phyloP scores from a whole-genome alignment of 2,113 vertebrate species.

The Anseranas semipalmata region DNA sequence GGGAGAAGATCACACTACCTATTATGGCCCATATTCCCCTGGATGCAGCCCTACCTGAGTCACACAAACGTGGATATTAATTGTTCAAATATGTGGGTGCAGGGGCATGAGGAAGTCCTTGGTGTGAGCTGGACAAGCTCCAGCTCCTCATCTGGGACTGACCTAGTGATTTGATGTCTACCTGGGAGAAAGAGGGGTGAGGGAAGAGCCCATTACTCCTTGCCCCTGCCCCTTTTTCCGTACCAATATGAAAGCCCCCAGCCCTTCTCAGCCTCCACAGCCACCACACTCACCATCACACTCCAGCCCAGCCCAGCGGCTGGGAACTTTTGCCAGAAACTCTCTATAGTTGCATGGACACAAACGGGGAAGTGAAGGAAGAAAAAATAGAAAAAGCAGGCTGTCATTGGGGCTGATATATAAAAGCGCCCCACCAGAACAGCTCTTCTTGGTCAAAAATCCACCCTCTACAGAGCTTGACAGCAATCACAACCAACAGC shows the following conservation, averaged over 20 bases:
- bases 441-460: not conserved
- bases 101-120: not conserved
- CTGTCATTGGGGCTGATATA: not conserved
- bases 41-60: not conserved
- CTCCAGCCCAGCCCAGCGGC: not conserved
- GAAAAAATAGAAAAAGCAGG: not conserved
- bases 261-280: not conserved
- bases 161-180: not conserved
- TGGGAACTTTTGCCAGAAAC: not conserved
- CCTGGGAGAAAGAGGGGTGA: not conserved
- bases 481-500: not conserved
- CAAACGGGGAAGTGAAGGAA: not conserved
- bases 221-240: not conserved
- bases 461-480: not conserved
- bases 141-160: conserved; percentile 20
- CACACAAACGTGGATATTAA: not conserved
- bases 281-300: not conserved
- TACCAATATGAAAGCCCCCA: not conserved
- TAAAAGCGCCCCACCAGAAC: not conserved
- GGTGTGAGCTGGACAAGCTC: not conserved
- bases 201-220: not conserved
- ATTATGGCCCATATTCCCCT: not conserved
- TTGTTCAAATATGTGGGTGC: not conserved
- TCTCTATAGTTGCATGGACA: not conserved
- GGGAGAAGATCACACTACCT: conserved; percentile 32